Evolutionary conservation across 2,113 vertebrate species (phyloP).

Genomic region (Pterocles burchelli): DNA sequence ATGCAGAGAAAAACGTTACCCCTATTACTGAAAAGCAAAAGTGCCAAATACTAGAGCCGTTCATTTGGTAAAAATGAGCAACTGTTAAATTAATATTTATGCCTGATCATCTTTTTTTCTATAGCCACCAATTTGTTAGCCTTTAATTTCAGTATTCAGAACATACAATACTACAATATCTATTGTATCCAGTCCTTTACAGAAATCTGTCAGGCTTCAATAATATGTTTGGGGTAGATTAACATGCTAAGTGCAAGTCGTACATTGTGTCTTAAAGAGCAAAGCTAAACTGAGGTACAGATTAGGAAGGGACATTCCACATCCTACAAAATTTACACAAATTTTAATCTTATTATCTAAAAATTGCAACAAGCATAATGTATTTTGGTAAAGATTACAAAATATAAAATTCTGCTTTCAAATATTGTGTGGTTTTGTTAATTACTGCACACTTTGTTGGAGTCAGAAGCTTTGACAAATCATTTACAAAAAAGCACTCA

Average conservation of each 20-base stretch:
- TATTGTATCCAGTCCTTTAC: background rate
- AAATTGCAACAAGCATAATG: background rate
- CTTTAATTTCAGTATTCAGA: background rate
- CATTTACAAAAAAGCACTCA: background rate
- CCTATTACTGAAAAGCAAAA: background rate
- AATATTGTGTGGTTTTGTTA: background rate
- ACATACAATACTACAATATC: background rate
- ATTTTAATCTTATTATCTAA: background rate
- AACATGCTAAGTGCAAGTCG: background rate
- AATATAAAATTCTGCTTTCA: background rate
- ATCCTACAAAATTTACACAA: rapidly evolving
- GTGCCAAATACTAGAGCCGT: background rate
- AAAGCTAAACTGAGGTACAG: background rate
- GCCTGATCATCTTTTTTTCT: background rate
- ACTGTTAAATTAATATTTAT: background rate
- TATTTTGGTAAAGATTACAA: background rate
- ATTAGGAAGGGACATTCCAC: background rate
- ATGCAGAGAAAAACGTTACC: background rate
- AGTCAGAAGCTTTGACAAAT: background rate
- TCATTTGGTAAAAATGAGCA: background rate
- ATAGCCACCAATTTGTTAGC: background rate
- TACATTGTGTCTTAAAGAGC: background rate
- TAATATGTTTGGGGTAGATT: rapidly evolving
- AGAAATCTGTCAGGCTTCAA: background rate
- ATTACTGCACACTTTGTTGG: background rate